Base-by-base conservation (phyloP, 2,888 invertebrate genomes). In the Cosmorhoe ocellata region DNA sequence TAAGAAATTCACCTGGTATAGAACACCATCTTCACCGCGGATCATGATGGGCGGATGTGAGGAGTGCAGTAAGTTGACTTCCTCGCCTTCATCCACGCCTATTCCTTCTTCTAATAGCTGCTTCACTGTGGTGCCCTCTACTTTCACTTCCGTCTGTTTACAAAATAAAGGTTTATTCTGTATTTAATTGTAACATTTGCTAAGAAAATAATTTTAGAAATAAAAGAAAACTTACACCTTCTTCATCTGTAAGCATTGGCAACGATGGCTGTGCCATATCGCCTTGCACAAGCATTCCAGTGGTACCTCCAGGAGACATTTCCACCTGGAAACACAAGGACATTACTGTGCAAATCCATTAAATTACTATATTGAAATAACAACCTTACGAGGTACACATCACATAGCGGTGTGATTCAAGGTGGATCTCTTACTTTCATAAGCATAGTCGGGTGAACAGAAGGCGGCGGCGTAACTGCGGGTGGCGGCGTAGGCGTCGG, bases 21-120 rank as follows among this genome's bases (percentile, higher is more conserved):
- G 91, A 0, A 94, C 93, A n/a, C 96, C 96, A 69, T 96, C 96
- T 64, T 96, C 96, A 0, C 96, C 96, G 0, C 95, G 93, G 31
- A 96, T 95, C 69, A 96, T 93, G 56, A 96, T 92, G 10, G 96
- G 93, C 54, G 93, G 91, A 22, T 93, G 92, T 2, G 75, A 80
- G 1, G 82, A 54, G 64, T 82, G 84, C 51, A 85, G 58, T 40
- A 84, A 63, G 3, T 72, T 71, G n/a, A 84, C 88, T 53, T 84
- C 89, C 32, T 85, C 88, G 1, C 79, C 79, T 0, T 86, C 87
- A 14, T 84, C 88, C n/a, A 74, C 82, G 0, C 76, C 85, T 1
- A 81, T 83, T 1, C 82, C 81, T 43, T 83, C 86, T 34, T 89
- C 82, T 24, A 91, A 69, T 49, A 92, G 76, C 14, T 92, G 92